phyloP scores from a whole-genome alignment of 1,140 invertebrate genomes.

The Ostrea denselamellosa region DNA sequence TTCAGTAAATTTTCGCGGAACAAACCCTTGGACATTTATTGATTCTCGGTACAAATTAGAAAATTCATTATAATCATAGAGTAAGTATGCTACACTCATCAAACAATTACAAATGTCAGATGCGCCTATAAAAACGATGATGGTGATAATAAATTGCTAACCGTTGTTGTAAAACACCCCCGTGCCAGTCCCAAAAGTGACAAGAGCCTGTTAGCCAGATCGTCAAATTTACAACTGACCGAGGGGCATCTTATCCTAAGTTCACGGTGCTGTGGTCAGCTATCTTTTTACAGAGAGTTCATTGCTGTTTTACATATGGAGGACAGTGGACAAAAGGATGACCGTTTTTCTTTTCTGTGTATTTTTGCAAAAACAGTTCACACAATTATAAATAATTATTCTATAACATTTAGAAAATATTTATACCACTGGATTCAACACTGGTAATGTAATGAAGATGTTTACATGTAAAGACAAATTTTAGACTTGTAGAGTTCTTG shows the following conservation, averaged over 20 bases:
- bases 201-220: not conserved
- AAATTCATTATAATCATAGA: constrained; percentile 40
- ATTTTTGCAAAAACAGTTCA: not conserved
- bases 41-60: constrained; percentile 1
- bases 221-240: constrained; percentile 31
- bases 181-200: constrained; percentile 21
- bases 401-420: no score
- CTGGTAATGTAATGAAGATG: no score
- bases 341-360: not conserved
- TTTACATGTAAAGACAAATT: no score
- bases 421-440: no score
- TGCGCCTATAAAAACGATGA: not conserved
- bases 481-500: no score
- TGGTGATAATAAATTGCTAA: constrained; percentile 12
- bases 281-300: not conserved
- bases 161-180: constrained; percentile 18
- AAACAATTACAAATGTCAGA: constrained; percentile 25
- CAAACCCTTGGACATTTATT: constrained; percentile 1
- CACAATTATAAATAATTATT: no score
- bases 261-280: not conserved
- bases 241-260: not conserved
- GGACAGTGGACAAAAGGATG: not conserved
- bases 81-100: constrained; percentile 22
- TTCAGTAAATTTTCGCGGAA: constrained; percentile 26
- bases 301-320: not conserved